Evolutionary conservation across 2,797 vertebrate species (phyloP), one percentile per base, ranked within the genome.

Genomic region (Nannoperca obscura): DNA sequence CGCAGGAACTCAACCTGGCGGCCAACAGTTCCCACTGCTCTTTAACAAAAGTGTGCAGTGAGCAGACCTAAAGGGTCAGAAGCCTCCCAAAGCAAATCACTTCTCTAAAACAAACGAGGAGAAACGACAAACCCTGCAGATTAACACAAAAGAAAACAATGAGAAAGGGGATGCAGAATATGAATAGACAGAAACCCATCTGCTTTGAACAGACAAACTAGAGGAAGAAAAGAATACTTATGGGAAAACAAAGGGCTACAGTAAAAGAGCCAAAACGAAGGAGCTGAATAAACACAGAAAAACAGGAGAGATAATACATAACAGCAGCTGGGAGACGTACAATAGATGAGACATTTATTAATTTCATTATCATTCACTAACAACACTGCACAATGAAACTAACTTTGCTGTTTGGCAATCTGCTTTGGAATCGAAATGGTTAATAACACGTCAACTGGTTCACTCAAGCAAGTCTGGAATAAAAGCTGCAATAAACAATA

Each of bases 231-330:
- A 40, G 13, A 50, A 50, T 4, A 38, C 2, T 20, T 38, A 12
- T 7, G 14, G 53, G 10, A 24, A 59, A 76, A 61, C 46, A 71
- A 76, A 65, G 3, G 32, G 46, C 30, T 8, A n/a, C 24, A 5
- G 27, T 47, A 24, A 36, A 40, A 22, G 27, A 76, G 19, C 30
- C 53, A 49, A 58, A 61, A 58, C 20, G 49, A 20, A 40, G 40
- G 19, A 70, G 27, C 11, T 46, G 49, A 34, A 36, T 32, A 12
- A 60, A 71, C 27, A 34, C 62, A 42, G 47, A 14, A 27, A 60
- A 54, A 58, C 42, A 62, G 22, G 4, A 83, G 30, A 46, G 36
- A 62, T 70, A 65, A 60, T 57, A 11, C 52, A 27, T 67, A 63
- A 20, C 66, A 76, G 50, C 57, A 67, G 46, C 38, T 57, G 42